Evolutionary conservation across 2,797 vertebrate genomes (phyloP), one percentile per base, ranked within the genome.

Genomic region (Etheostoma perlongum): DNA sequence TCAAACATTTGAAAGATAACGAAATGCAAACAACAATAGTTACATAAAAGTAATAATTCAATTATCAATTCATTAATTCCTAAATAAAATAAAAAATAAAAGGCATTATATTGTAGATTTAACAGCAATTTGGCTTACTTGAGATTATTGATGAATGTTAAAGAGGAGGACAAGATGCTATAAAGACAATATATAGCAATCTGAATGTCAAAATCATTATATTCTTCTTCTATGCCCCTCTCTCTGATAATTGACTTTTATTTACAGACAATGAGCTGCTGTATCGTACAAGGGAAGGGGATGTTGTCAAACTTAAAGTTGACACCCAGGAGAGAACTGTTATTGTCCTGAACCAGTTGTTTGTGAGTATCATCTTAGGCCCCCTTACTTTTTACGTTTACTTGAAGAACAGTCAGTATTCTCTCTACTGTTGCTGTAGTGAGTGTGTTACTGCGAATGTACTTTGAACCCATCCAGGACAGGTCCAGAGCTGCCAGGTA

Each of bases 261-360:
- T 78, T 86, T 75, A 9, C 88, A 99, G 98, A 96, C 88, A 93
- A 92, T 59, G 97, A 97, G 89, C 95, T 99, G 88, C 94, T 99
- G 91, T 99, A 96, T 86, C 95, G 94, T 71, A 95, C 94, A 14
- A 95, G 84, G 65, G 94, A 96, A 1, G 98, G 98, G 25, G 93
- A 94, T 2, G 97, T 99, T 79, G 90, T 97, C 72, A 94, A 90
- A 79, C 85, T 94, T 55, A 96, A 98, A 2, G 93, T 96, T 4
- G 94, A 96, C 89, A 96, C 94, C 9, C 93, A 94, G 79, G 84
- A 78, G 71, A 95, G 73, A 40, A 92, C 81, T 0, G 68, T 96
- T 73, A 82, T 99, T 59, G 97, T 99, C 92, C 94, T 96, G 72
- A 97, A 95, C 90, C 97, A 96, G 91, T 95, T 96, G 88, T 97